phyloP scores from a whole-genome alignment of 2,888 invertebrate genomes.

The Caenorhabditis parvicauda region DNA sequence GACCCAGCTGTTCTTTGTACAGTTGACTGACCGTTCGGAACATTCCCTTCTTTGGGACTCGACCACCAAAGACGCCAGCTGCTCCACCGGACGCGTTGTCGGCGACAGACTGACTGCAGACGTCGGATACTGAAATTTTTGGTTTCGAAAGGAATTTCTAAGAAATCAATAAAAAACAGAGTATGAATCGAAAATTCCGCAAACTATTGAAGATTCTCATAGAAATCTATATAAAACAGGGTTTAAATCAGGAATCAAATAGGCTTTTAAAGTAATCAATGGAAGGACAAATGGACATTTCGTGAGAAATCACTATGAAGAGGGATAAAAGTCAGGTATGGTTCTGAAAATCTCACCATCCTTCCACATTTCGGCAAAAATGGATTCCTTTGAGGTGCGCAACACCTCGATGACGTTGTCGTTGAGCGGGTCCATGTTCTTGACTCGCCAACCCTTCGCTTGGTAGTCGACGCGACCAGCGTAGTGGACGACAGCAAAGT shows the following conservation, averaged over 20 bases:
- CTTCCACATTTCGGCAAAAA: slow-evolving; percentile 96
- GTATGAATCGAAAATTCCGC: neutral
- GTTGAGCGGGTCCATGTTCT: slow-evolving; percentile 99
- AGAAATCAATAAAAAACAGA: neutral
- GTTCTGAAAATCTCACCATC: slow-evolving; percentile 74
- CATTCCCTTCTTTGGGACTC: slow-evolving; percentile 76
- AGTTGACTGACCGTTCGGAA: slow-evolving; percentile 93
- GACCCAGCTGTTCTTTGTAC: slow-evolving; percentile 96
- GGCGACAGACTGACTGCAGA: slow-evolving; percentile 32
- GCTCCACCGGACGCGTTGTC: slow-evolving; percentile 28
- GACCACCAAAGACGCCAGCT: slow-evolving; percentile 85
- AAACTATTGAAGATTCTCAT: neutral
- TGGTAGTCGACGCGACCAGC: slow-evolving; percentile 82
- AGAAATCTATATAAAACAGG: neutral
- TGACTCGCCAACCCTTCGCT: slow-evolving; percentile 97
- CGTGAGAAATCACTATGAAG: no score
- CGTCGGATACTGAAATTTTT: slow-evolving; percentile 17
- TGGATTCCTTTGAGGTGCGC: slow-evolving; percentile 88
- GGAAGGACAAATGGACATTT: no score
- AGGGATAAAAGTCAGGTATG: no score
- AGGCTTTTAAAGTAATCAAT: no score
- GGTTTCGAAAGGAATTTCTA: no score
- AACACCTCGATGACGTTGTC: slow-evolving; percentile 94
- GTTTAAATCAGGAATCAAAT: no score
- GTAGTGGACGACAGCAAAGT: slow-evolving; percentile 76